Evolutionary conservation across 2,888 invertebrate genomes (phyloP).

Genomic region (Fragum sueziense): DNA sequence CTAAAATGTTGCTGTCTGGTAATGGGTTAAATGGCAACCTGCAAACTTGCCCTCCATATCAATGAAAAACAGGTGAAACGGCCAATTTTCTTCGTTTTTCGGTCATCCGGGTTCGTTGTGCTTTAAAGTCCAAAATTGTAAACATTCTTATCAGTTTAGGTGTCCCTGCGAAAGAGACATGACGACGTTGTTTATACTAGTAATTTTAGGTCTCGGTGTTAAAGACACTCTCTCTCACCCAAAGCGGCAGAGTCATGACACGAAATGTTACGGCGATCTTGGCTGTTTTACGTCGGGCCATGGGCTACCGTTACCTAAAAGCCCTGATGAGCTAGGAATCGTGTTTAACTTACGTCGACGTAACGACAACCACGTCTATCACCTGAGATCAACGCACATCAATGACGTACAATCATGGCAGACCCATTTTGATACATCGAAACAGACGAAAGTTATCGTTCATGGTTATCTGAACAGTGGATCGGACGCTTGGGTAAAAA

Average conservation of each 20-base stretch:
- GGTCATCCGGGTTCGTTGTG: no score
- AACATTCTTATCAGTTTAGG: not conserved
- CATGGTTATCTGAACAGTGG: conserved; percentile 65
- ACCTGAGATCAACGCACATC: conserved; percentile 16
- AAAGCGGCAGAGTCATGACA: not conserved
- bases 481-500: conserved; percentile 42
- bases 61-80: no score
- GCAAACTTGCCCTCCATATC: no score
- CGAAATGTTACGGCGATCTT: conserved; percentile 40
- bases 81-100: no score
- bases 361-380: conserved; percentile 7
- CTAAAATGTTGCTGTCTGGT: no score
- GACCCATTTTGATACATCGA: conserved; percentile 37
- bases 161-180: not conserved
- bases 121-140: not conserved
- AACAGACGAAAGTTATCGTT: conserved; percentile 45
- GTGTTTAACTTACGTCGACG: conserved; percentile 30
- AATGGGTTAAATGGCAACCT: no score
- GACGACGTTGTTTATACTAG: not conserved
- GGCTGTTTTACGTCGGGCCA: conserved; percentile 40
- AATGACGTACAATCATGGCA: conserved; percentile 25
- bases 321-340: conserved; percentile 27
- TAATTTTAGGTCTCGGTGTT: not conserved
- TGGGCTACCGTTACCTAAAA: conserved; percentile 35
- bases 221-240: not conserved